Conservation (phyloP, 2,888 invertebrate species). For the Pecten maximus region DNA sequence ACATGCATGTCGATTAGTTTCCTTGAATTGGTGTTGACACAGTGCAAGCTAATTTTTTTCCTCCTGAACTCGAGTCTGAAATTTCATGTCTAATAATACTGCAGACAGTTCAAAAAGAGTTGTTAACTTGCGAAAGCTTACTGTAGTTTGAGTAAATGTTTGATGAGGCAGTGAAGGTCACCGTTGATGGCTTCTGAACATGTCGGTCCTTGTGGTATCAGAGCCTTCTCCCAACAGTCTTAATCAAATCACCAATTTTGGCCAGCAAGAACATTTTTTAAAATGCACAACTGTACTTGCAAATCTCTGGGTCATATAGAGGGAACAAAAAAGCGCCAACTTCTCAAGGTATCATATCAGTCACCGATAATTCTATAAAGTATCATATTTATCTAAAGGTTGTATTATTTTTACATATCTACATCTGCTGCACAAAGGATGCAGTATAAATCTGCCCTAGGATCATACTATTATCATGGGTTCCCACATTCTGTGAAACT, state of each 20-base stretch:
- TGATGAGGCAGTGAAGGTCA: conserved; percentile 5
- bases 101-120: conserved; percentile 28
- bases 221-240: not conserved
- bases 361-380: not conserved
- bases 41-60: not conserved
- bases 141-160: not conserved
- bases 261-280: conserved; percentile 1
- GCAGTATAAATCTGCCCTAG: not conserved
- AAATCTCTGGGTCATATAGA: not conserved
- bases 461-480: not conserved
- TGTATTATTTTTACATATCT: not conserved
- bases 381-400: not conserved
- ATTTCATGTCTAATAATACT: conserved; percentile 33
- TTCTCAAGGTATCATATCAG: not conserved
- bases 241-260: conserved; percentile 31
- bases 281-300: not conserved
- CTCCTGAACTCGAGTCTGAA: not conserved
- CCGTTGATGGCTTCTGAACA: not conserved
- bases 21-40: not conserved
- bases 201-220: not conserved
- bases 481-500: conserved; percentile 11
- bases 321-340: not conserved
- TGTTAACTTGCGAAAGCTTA: conserved; percentile 19
- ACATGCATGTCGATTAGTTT: not conserved
- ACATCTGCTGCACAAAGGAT: conserved; percentile 3